Percentiles rank a stretch among this genome's conserved stretches.
These are phyloP conservation scores for Heliothis virescens DNA, from an alignment of 1,140 invertebrate species.

Conservation along the genomic window DNA sequence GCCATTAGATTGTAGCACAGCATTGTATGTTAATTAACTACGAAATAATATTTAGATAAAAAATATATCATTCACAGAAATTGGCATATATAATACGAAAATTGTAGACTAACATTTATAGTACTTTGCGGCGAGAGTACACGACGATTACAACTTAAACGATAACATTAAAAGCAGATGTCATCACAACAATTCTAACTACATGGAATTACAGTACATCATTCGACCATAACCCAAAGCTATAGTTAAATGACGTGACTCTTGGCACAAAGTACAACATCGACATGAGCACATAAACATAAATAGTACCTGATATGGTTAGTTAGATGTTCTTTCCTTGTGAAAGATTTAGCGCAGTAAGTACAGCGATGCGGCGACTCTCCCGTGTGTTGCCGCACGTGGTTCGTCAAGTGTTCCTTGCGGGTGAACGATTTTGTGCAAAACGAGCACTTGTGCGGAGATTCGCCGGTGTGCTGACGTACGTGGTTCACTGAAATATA, in stretches of 20 bases:
- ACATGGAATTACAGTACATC: neutral
- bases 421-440: constrained; percentile 94
- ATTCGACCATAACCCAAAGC: neutral
- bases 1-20: constrained; percentile 67
- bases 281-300: neutral
- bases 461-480: constrained; percentile 93
- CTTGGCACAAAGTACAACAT: constrained; percentile 18
- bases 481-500: constrained; percentile 89
- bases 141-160: neutral
- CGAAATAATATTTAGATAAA: constrained; percentile 37
- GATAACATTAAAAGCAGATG: neutral
- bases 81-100: constrained; percentile 19
- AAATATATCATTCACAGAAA: constrained; percentile 29
- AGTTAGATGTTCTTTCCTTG: constrained; percentile 88
- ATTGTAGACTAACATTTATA: constrained; percentile 7
- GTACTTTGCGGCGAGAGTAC: constrained; percentile 12
- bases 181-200: constrained; percentile 3
- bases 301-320: constrained; percentile 73
- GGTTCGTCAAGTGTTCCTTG: constrained; percentile 93
- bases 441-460: constrained; percentile 92
- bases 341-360: constrained; percentile 92
- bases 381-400: constrained; percentile 91
- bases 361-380: constrained; percentile 92
- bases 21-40: constrained; percentile 60
- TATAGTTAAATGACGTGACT: constrained; percentile 9